phyloP scores from a whole-genome alignment of 1,140 invertebrate species.

The Delia radicum region DNA sequence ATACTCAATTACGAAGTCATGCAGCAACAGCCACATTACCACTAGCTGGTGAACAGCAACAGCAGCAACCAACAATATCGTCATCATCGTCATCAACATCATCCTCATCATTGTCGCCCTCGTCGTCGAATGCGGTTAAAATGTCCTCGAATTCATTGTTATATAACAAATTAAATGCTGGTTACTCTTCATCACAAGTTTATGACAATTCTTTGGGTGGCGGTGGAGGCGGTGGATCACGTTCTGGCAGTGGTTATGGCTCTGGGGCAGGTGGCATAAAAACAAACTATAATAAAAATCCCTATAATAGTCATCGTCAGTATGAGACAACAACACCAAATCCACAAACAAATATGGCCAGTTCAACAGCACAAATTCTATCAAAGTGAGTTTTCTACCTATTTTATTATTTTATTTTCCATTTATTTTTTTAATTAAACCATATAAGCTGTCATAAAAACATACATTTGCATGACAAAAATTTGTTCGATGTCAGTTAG shows the following conservation, averaged over 20 bases:
- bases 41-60: constrained; percentile 40
- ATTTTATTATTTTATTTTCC: neutral
- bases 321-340: constrained; percentile 19
- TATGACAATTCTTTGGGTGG: constrained; percentile 30
- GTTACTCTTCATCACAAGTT: constrained; percentile 19
- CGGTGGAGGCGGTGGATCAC: constrained; percentile 8
- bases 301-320: neutral
- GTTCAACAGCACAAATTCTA: constrained; percentile 47
- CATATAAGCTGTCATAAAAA: neutral
- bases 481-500: too few species aligned
- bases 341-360: constrained; percentile 32
- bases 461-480: neutral
- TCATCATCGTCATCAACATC: neutral
- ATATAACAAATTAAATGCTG: constrained; percentile 38
- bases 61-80: neutral
- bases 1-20: constrained; percentile 82
- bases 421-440: neutral
- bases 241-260: neutral
- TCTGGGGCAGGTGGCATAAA: neutral
- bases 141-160: constrained; percentile 33
- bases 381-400: constrained; percentile 43
- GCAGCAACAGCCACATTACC: constrained; percentile 66
- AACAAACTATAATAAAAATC: neutral
- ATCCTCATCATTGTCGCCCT: neutral
- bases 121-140: neutral